These are phyloP conservation scores for Spilarctia lutea DNA, from an alignment of 2,888 invertebrate species.

Conservation along the genomic window DNA sequence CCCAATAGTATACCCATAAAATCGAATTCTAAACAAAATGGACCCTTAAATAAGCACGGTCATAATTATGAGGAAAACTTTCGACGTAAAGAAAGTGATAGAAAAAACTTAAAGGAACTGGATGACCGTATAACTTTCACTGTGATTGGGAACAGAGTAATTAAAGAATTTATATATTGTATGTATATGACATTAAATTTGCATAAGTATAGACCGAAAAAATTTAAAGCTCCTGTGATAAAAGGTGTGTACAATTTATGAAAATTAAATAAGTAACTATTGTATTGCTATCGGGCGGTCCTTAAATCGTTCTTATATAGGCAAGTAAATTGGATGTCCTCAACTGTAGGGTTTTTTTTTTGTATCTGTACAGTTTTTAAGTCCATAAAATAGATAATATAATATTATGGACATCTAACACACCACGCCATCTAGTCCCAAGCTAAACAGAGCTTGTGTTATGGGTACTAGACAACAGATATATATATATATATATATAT, in stretches of 20 bases:
- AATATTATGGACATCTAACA: too few relatives aligned
- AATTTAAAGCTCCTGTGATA: constrained; percentile 70
- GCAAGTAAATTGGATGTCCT: too few relatives aligned
- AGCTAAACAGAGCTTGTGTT: too few relatives aligned
- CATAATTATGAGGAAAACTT: constrained; percentile 67
- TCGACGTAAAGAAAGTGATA: background rate
- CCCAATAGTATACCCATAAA: constrained; percentile 65
- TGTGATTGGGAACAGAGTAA: constrained; percentile 71
- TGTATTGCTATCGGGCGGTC: too few relatives aligned
- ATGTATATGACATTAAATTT: constrained; percentile 67
- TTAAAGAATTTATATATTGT: constrained; percentile 75
- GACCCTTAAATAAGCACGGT: constrained; percentile 60
- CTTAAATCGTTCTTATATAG: too few relatives aligned
- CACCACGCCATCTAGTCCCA: too few relatives aligned
- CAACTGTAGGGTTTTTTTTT: too few relatives aligned
- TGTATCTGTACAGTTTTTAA: too few relatives aligned
- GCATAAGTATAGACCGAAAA: constrained; percentile 68
- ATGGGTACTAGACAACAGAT: too few relatives aligned
- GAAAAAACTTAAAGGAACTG: background rate
- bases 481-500: too few relatives aligned
- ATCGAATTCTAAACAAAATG: constrained; percentile 61
- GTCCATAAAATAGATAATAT: too few relatives aligned
- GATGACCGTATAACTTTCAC: constrained; percentile 61
- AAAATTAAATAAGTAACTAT: background rate
- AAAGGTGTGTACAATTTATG: constrained; percentile 61